A percentile compares a stretch with the other conserved stretches of the same genome.
Conservation (phyloP, 2,797 vertebrate species). For the Diglossa cyanea region DNA sequence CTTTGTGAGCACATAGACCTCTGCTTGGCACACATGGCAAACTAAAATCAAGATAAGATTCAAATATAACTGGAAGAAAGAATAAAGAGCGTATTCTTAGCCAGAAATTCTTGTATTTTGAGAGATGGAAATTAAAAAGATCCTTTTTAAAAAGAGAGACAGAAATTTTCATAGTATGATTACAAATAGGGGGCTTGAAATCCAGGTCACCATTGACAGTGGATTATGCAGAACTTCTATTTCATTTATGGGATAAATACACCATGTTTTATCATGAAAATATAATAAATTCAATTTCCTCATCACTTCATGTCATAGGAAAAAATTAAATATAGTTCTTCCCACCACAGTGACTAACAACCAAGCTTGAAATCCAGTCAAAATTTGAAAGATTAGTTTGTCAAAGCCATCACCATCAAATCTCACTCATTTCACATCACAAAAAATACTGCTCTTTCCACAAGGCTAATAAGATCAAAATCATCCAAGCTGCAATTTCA, state of each 20-base stretch:
- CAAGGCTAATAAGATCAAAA: not conserved
- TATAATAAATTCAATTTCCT: not conserved
- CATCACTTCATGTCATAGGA: not conserved
- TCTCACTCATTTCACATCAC: not conserved
- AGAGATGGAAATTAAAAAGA: not conserved
- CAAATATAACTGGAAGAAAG: not conserved
- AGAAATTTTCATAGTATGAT: not conserved
- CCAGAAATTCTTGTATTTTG: not conserved
- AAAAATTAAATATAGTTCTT: not conserved
- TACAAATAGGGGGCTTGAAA: not conserved
- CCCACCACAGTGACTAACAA: not conserved
- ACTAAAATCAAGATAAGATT: not conserved
- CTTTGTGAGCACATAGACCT: not conserved
- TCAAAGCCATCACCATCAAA: not conserved
- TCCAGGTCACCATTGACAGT: not conserved
- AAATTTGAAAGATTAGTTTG: not conserved
- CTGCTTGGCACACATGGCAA: not conserved
- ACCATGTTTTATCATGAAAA: not conserved
- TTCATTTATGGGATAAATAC: not conserved
- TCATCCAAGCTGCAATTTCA: not conserved
- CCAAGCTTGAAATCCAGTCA: not conserved
- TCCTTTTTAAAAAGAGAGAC: not conserved
- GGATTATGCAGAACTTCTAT: not conserved
- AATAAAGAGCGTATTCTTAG: not conserved
- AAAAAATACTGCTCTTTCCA: not conserved